Conservation (phyloP, 1,140 invertebrate genomes). For the Sinonovacula constricta region DNA sequence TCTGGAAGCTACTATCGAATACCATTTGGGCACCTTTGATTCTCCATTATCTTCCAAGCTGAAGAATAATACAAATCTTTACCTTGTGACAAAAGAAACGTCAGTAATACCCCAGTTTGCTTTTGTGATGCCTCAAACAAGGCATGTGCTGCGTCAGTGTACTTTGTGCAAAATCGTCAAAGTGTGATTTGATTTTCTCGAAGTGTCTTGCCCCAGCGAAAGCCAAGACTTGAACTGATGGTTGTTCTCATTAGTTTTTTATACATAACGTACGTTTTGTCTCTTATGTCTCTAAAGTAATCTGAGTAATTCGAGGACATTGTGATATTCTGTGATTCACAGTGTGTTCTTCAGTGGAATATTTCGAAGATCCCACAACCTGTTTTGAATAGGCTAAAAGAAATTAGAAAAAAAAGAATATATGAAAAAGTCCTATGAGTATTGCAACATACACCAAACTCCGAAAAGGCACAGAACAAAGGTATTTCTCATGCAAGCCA, state of each 20-base stretch:
- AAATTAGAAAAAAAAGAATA: too few species aligned
- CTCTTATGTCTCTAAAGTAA: neutral
- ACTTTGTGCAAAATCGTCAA: neutral
- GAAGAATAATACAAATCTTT: slow-evolving; percentile 1
- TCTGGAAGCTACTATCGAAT: slow-evolving; percentile 28
- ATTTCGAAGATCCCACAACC: neutral
- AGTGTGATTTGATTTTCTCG: neutral
- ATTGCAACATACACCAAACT: too few species aligned
- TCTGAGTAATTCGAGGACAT: neutral
- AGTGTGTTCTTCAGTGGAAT: slow-evolving; percentile 20
- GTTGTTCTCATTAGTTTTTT: slow-evolving; percentile 15
- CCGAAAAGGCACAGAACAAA: too few species aligned
- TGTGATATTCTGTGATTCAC: neutral
- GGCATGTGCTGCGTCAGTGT: slow-evolving; percentile 7
- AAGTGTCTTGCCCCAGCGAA: slow-evolving; percentile 8
- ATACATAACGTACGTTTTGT: neutral
- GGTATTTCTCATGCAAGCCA: too few species aligned
- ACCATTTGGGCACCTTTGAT: slow-evolving; percentile 6
- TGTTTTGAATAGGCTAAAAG: slow-evolving; percentile 9
- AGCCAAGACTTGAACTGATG: slow-evolving; percentile 2
- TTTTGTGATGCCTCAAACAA: slow-evolving; percentile 33
- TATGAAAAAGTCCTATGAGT: too few species aligned
- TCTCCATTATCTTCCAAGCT: neutral
- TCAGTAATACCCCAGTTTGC: neutral
- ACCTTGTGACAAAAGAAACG: neutral